Conservation (phyloP, 1,140 invertebrate species). For the fruit fly (Drosophila melanogaster) region Release_6_plus_ISO1_MT NC_004354.4:10184501-10185000, state of each 20-base stretch:
- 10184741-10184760: constrained; percentile 46
- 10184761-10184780: constrained; percentile 12
- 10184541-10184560: constrained; percentile 37
- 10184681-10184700: too few species aligned
- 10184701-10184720: constrained; percentile 28
- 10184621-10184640: not conserved
- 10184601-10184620: constrained; percentile 12
- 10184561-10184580: constrained; percentile 79
- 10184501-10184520: not conserved
- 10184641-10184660: constrained; percentile 6
- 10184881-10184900: too few species aligned
- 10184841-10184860: too few species aligned
- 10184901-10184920: too few species aligned
- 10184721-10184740: constrained; percentile 51
- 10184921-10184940: constrained; percentile 21
- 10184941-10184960: constrained; percentile 61
- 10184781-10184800: too few species aligned
- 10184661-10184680: constrained; percentile 7
- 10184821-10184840: too few species aligned
- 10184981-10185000: constrained; percentile 3
- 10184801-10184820: too few species aligned
- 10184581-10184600: constrained; percentile 70
- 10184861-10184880: not conserved
- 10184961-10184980: constrained; percentile 30
- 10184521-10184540: not conserved